These are phyloP conservation scores for Altica lythri DNA, from an alignment of 2,888 invertebrate species.

Conservation along the genomic window DNA sequence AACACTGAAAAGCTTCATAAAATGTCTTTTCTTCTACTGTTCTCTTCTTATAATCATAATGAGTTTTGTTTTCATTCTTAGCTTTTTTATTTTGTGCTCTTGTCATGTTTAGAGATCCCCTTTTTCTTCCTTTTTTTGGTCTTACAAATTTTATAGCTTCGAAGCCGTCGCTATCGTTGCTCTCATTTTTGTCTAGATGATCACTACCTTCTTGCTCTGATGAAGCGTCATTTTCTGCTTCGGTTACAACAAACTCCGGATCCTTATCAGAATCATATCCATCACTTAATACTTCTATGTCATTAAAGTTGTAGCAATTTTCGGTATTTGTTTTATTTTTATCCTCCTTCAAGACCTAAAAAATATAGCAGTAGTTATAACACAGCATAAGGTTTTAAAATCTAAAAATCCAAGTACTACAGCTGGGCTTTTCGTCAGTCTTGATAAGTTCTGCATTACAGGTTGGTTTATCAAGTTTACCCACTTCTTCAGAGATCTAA, in stretches of 20 bases:
- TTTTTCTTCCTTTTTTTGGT: slow-evolving; percentile 22
- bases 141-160: slow-evolving; percentile 12
- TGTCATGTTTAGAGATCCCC: slow-evolving; percentile 13
- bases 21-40: slow-evolving; percentile 18
- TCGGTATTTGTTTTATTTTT: slow-evolving; percentile 7
- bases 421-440: slow-evolving; percentile 5
- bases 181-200: slow-evolving; percentile 12
- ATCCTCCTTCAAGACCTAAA: slow-evolving; percentile 7
- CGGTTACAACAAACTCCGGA: slow-evolving; percentile 18
- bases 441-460: too few species aligned
- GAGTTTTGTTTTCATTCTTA: slow-evolving; percentile 20
- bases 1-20: slow-evolving; percentile 21
- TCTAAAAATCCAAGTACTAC: slow-evolving; percentile 7
- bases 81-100: slow-evolving; percentile 16
- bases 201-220: slow-evolving; percentile 17
- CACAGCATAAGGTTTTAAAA: not conserved
- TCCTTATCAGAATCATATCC: slow-evolving; percentile 28
- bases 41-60: slow-evolving; percentile 21
- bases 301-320: slow-evolving; percentile 11
- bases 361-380: slow-evolving; percentile 2
- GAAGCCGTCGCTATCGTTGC: slow-evolving; percentile 7
- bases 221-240: slow-evolving; percentile 18
- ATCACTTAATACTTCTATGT: slow-evolving; percentile 11
- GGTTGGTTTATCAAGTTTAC: too few species aligned
- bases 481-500: too few species aligned